These are phyloP conservation scores for Dryomyza anilis DNA, from an alignment of 2,888 invertebrate genomes.

Conservation along the genomic window DNA sequence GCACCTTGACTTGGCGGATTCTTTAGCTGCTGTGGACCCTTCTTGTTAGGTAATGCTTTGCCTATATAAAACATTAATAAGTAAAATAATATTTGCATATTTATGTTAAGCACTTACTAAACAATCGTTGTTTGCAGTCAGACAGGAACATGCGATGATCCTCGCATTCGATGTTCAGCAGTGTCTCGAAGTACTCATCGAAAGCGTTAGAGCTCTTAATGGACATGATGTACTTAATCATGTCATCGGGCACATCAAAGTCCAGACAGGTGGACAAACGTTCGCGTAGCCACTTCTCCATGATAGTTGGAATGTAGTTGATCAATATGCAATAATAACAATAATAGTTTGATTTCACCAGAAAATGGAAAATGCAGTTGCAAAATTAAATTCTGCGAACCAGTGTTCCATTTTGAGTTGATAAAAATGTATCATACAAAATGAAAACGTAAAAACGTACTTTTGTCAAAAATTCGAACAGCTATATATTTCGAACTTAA, in stretches of 20 bases:
- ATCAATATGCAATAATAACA: too few species aligned
- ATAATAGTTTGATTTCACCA: too few species aligned
- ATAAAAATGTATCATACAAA: too few species aligned
- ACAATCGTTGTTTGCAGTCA: conserved; percentile 66
- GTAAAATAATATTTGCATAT: too few species aligned
- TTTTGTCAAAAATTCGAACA: too few species aligned
- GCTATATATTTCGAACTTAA: too few species aligned
- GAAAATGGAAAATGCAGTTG: too few species aligned
- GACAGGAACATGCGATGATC: conserved; percentile 71
- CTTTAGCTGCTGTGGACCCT: conserved; percentile 33
- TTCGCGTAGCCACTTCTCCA: conserved; percentile 72
- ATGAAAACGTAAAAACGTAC: too few species aligned
- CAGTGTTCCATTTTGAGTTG: too few species aligned
- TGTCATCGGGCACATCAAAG: conserved; percentile 72
- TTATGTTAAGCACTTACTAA: conserved; percentile 52
- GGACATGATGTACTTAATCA: conserved; percentile 73
- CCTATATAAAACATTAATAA: conserved; percentile 22
- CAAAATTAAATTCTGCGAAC: too few species aligned
- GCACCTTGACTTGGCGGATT: conserved; percentile 31
- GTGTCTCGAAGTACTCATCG: conserved; percentile 77
- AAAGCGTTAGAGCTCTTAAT: conserved; percentile 75
- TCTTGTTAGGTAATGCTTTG: conserved; percentile 41
- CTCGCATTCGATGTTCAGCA: conserved; percentile 71
- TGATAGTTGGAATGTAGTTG: too few species aligned
- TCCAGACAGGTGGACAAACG: conserved; percentile 70